Percentiles rank a stretch among this genome's conserved stretches.
Evolutionary conservation across 2,888 invertebrate genomes (phyloP).

Genomic region (Dexiosoma caninum): DNA sequence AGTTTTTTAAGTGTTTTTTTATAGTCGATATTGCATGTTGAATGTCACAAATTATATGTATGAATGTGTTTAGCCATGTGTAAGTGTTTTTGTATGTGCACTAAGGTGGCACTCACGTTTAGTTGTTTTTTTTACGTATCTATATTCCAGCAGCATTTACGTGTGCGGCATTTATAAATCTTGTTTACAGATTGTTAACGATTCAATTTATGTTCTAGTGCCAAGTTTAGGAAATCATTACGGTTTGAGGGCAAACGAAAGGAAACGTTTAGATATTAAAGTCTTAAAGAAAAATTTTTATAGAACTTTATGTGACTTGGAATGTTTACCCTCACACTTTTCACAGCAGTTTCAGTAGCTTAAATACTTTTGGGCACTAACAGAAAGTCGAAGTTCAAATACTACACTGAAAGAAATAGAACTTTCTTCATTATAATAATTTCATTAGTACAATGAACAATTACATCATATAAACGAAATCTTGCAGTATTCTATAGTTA

Average conservation of each 20-base stretch:
- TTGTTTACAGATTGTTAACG: constrained; percentile 56
- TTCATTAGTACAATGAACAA: no score
- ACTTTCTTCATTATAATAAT: no score
- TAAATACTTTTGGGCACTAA: neutral
- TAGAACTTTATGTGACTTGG: no score
- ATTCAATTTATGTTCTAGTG: constrained; percentile 45
- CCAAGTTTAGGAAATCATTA: neutral
- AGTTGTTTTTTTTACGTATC: neutral
- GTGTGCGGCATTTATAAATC: constrained; percentile 42
- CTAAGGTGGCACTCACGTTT: constrained; percentile 49
- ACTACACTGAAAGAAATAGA: no score
- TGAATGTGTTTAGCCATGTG: neutral
- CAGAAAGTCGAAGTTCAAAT: neutral
- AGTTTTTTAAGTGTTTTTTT: constrained; percentile 8
- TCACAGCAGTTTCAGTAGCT: neutral
- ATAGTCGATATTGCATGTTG: neutral
- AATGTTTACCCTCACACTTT: neutral
- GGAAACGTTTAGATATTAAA: neutral
- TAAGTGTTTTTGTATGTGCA: neutral
- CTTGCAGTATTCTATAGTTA: no score
- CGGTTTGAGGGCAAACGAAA: neutral
- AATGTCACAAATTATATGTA: constrained; percentile 20
- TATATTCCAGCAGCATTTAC: constrained; percentile 26
- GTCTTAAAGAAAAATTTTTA: neutral
- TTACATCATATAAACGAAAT: no score